Evolutionary conservation across 2,797 vertebrate species (phyloP).

Genomic region (Gambusia yucatana): DNA sequence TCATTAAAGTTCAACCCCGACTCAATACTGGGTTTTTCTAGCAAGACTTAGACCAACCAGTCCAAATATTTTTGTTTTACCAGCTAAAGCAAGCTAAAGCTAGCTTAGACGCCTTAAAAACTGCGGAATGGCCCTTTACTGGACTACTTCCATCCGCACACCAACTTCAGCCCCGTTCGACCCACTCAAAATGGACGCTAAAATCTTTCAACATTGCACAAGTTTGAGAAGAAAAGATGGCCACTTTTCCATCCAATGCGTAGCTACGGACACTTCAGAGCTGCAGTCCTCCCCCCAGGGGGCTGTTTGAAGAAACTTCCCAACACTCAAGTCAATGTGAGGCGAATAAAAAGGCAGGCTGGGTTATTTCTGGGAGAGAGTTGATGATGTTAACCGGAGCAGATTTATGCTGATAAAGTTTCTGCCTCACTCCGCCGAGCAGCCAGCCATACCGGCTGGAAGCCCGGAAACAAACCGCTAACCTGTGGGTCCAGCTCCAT

Average conservation of each 20-base stretch:
- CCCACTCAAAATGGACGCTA: conserved; percentile 97
- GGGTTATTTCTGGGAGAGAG: conserved; percentile 1
- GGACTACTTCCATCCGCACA: not conserved
- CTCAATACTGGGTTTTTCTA: not conserved
- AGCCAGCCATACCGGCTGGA: not conserved
- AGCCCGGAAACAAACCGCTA: not conserved
- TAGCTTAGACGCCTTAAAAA: not conserved
- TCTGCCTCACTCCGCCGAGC: conserved; percentile 69
- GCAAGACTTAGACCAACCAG: not conserved
- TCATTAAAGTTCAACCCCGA: not conserved
- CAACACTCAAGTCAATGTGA: not conserved
- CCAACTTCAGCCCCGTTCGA: conserved; percentile 5
- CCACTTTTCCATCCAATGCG: conserved; percentile 1
- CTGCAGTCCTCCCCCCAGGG: not conserved
- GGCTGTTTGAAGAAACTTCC: not conserved
- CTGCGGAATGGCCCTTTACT: not conserved
- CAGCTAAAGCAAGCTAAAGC: not conserved
- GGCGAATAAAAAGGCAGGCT: not conserved
- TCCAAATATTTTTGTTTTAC: not conserved
- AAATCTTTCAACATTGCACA: conserved; percentile 79
- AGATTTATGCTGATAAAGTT: conserved; percentile 89
- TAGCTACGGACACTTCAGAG: not conserved
- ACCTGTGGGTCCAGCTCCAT: conserved; percentile 42
- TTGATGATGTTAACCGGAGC: conserved; percentile 8
- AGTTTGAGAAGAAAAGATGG: conserved; percentile 60